A percentile compares a stretch with the other conserved stretches of the same genome.
These are phyloP conservation scores for Drosophila gunungcola DNA, from an alignment of 1,140 invertebrate genomes.

Conservation along the genomic window DNA sequence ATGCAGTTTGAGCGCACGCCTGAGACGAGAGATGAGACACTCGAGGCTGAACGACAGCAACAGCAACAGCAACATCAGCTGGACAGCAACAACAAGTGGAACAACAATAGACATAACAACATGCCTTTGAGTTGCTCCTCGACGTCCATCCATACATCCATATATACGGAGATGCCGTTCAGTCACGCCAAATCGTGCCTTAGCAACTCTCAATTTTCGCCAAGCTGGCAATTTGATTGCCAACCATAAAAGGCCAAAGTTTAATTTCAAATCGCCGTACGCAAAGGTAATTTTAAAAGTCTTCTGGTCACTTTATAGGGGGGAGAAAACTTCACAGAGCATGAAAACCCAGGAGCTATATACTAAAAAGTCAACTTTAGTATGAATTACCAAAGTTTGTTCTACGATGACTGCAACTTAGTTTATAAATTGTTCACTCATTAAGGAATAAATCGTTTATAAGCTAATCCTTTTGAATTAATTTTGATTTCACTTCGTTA, in stretches of 20 bases:
- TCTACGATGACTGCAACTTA: not conserved
- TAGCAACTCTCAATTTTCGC: slow-evolving; percentile 17
- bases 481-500: too few species aligned
- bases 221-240: slow-evolving; percentile 33
- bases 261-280: slow-evolving; percentile 27
- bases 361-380: not conserved
- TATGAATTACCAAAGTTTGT: not conserved
- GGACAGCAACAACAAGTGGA: slow-evolving; percentile 24
- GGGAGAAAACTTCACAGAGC: not conserved
- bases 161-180: slow-evolving; percentile 54
- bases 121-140: slow-evolving; percentile 48
- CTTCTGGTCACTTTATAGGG: not conserved
- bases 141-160: not conserved
- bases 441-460: not conserved
- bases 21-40: slow-evolving; percentile 59
- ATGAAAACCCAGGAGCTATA: not conserved
- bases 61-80: slow-evolving; percentile 11
- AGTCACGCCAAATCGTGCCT: slow-evolving; percentile 27
- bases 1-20: slow-evolving; percentile 78
- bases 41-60: slow-evolving; percentile 33
- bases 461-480: not conserved
- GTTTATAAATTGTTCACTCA: too few species aligned
- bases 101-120: slow-evolving; percentile 67
- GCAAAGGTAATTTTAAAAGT: slow-evolving; percentile 20
- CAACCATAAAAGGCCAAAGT: slow-evolving; percentile 31